Base-by-base conservation (phyloP, 2,888 invertebrate species). In the Diarsia rubi region DNA sequence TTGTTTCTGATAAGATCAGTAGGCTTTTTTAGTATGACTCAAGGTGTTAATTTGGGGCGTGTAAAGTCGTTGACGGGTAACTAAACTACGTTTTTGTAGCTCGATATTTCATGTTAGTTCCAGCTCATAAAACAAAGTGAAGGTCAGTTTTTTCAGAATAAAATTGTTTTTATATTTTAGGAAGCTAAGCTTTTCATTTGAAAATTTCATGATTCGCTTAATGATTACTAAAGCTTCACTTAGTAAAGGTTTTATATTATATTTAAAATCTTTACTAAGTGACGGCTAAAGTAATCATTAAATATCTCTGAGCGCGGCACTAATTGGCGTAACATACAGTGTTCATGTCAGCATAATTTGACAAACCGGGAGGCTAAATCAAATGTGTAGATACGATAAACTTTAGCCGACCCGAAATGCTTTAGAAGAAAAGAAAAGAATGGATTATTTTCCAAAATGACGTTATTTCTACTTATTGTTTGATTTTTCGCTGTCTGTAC, bases 1-100 rank as follows among this genome's bases (percentile, higher is more conserved):
- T 57, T 69, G 49, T 47, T 47, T 54, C 16, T 44, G 78, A 78
- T 78, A 81, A 78, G 45, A 81, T 81, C 81, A 8, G 24, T 65
- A 42, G 14, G 42, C 31, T 66, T 79, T 54, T 8, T 42, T 21
- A 27, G 44, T 57, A 74, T 64, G 4, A 19, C 19, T 49, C 3
- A 45, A 44, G 47, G 75, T 65, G 76, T 52, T 62, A 42, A 81
- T 66, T 78, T 1, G 42, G 44, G 16, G 21, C 52, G 76, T 78
- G 65, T 75, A 5, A 81, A 47, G 4, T 16, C 44, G 66, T 31
- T 78, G 83, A 82, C 27, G 63, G n/a, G 54, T 57, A 6, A n/a
- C 31, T 44, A 21, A 21, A n/a, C n/a, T 44, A 9, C 11, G 24
- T 45, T 62, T 8, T 60, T 52, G n/a, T 12, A 14, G 14, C 44